phyloP scores from a whole-genome alignment of 2,888 invertebrate genomes.

The Gandaritis pyraliata region DNA sequence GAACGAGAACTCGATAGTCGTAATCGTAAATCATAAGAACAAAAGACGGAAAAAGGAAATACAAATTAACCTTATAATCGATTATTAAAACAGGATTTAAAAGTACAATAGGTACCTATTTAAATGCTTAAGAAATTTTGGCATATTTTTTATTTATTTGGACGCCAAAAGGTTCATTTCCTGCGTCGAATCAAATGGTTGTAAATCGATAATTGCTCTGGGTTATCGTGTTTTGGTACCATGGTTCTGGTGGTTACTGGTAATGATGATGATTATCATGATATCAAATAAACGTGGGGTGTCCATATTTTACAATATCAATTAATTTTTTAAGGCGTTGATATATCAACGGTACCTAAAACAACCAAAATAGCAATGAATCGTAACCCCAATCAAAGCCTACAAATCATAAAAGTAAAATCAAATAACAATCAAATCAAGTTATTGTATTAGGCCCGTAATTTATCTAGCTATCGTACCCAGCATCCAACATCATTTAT shows the following conservation, averaged over 20 bases:
- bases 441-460: slow-evolving; percentile 31
- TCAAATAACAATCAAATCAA: slow-evolving; percentile 24
- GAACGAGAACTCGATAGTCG: slow-evolving; percentile 63
- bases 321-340: no score
- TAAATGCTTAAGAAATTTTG: slow-evolving; percentile 5
- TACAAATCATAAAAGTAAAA: slow-evolving; percentile 14
- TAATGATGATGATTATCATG: no score
- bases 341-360: no score
- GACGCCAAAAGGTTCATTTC: no score
- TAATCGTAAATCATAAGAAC: slow-evolving; percentile 77
- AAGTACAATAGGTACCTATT: slow-evolving; percentile 32
- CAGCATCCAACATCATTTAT: slow-evolving; percentile 41
- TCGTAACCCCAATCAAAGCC: background rate
- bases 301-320: no score
- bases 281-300: background rate
- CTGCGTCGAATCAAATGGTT: no score
- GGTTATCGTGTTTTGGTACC: no score
- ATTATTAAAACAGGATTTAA: slow-evolving; percentile 55
- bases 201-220: no score
- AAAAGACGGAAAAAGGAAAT: slow-evolving; percentile 79
- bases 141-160: background rate
- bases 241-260: no score
- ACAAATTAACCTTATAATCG: slow-evolving; percentile 81
- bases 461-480: slow-evolving; percentile 39
- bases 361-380: background rate